Percentiles rank a stretch among this genome's conserved stretches.
Conservation (phyloP, 2,113 vertebrate genomes). For the Pterocles orientalis region DNA sequence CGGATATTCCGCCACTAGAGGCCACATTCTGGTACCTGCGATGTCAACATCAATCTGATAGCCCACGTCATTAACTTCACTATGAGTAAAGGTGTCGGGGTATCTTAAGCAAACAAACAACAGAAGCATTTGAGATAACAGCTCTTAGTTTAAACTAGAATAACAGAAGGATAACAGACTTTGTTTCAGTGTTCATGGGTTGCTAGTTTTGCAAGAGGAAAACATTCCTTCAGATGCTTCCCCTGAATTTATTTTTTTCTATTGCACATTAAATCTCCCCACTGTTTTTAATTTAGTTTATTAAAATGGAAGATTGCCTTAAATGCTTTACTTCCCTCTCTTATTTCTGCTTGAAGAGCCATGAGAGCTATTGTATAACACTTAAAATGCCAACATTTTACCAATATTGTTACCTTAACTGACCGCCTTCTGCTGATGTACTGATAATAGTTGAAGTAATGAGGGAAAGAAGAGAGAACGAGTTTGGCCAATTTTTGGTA, state of each 20-base stretch:
- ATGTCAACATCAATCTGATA: neutral
- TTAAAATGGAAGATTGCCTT: neutral
- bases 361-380: neutral
- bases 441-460: neutral
- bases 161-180: neutral
- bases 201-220: neutral
- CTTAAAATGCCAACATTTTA: neutral
- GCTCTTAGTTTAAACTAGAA: neutral
- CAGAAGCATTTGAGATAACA: neutral
- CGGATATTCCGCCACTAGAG: neutral
- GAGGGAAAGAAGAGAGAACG: neutral
- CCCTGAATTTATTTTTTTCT: neutral
- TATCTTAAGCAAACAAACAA: neutral
- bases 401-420: neutral
- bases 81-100: neutral
- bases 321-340: neutral
- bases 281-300: neutral
- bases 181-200: neutral
- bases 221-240: neutral
- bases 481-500: neutral
- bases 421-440: neutral
- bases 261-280: neutral
- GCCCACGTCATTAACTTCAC: neutral
- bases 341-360: neutral
- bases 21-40: neutral